Conservation (phyloP, 2,888 invertebrate genomes). For the Creontiades dilutus region DNA sequence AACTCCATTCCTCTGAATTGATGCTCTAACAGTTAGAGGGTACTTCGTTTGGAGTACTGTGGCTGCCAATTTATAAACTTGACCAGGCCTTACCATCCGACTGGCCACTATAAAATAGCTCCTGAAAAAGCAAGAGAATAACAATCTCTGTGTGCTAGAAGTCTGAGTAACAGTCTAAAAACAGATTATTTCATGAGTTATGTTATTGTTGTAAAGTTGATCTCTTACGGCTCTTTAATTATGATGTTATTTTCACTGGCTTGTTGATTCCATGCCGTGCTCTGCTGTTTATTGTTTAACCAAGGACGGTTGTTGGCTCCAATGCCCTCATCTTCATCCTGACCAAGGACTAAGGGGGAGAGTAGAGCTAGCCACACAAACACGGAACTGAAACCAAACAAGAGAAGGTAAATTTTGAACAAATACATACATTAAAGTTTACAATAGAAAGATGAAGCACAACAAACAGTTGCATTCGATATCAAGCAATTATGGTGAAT, state of each 20-base stretch:
- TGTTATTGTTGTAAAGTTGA: too few species aligned
- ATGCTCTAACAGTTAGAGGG: conserved; percentile 91
- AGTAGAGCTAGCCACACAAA: not conserved
- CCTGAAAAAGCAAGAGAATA: conserved; percentile 80
- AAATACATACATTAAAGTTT: too few species aligned
- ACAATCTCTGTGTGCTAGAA: too few species aligned
- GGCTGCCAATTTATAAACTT: conserved; percentile 92
- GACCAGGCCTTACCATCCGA: conserved; percentile 92
- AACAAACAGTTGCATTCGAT: too few species aligned
- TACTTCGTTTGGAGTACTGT: conserved; percentile 88
- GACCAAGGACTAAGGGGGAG: conserved; percentile 18
- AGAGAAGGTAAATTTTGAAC: not conserved
- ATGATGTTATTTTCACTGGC: conserved; percentile 54
- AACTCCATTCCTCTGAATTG: conserved; percentile 93
- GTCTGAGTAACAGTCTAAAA: too few species aligned
- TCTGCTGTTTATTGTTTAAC: conserved; percentile 60
- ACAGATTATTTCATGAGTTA: too few species aligned
- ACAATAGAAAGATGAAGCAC: too few species aligned
- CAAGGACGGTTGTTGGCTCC: conserved; percentile 48
- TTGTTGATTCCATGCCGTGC: conserved; percentile 46
- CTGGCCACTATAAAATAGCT: conserved; percentile 96
- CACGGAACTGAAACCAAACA: conserved; percentile 42
- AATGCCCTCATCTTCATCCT: conserved; percentile 54
- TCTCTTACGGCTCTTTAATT: conserved; percentile 59
- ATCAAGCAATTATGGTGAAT: too few species aligned